Base-by-base conservation (phyloP, 2,113 vertebrate species). In the Nannospalax galili region DNA sequence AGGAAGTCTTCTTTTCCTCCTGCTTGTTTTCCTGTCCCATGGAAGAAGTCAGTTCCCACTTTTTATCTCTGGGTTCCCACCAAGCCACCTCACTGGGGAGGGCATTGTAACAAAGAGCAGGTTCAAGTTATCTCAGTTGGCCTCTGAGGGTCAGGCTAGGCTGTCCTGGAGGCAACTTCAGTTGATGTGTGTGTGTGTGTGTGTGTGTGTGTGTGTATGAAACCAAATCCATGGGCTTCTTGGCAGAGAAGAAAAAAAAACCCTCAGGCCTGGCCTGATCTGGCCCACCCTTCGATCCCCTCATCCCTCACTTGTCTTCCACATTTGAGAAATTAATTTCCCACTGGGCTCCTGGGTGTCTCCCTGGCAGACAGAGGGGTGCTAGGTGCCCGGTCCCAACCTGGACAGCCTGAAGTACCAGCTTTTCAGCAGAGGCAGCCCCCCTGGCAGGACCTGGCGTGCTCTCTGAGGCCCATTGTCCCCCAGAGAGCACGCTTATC, bases 31-130 rank as follows among this genome's bases (percentile, higher is more conserved):
- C 97, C 98, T 98, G 98, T 97, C 94, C 73, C 56, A 74, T 97
- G 96, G 97, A 97, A 98, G 98, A 96, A 98, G 97, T 82, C 97
- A 96, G 97, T 93, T 97, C 92, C 95, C 96, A 89, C 93, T 97
- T 97, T 98, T 98, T 98, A 99, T 98, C 98, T 98, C 98, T 97
- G 97, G 98, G 98, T 99, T 99, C 99, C 99, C 99, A 99, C 99
- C 98, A 96, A 97, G 98, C 97, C 98, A 95, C 97, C 98, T 98
- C 98, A 92, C 93, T 48, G 97, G 97, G 98, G 98, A 99, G 97
- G 98, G 99, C 98, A 97, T 62, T 6, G 97, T 99, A 99, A 99
- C 98, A 99, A 98, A 99, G 99, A 99, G 98, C 99, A 99, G 99
- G 98, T 98, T 96, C 97, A 92, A 97, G 98, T 98, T 99, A 99